A percentile compares a stretch with the other conserved stretches of the same genome.
Conservation (phyloP, 2,888 invertebrate genomes). For the Ecdyonurus torrentis region DNA sequence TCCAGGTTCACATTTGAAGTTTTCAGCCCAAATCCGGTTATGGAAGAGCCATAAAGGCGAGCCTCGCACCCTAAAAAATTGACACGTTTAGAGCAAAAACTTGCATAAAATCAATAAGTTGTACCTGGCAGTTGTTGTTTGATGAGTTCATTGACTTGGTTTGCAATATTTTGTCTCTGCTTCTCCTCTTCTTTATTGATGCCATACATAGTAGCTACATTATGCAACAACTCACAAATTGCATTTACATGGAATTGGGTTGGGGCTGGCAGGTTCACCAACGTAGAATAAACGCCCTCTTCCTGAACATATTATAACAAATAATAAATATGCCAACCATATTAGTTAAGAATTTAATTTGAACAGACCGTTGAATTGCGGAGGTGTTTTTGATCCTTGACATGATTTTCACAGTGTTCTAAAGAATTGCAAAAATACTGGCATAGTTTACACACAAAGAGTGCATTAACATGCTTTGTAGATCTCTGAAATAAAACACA, state of each 20-base stretch:
- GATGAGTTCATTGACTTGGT: slow-evolving; percentile 15
- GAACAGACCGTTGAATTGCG: neutral
- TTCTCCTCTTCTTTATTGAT: slow-evolving; percentile 19
- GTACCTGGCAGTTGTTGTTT: slow-evolving; percentile 3
- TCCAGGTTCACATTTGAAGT: slow-evolving; percentile 27
- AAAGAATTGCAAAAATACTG: slow-evolving; percentile 5
- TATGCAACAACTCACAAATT: slow-evolving; percentile 19
- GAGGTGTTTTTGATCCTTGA: neutral
- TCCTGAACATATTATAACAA: neutral
- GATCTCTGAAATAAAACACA: slow-evolving; percentile 5
- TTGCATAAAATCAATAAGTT: slow-evolving; percentile 1
- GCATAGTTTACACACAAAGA: slow-evolving; percentile 9
- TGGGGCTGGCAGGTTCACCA: slow-evolving; percentile 18
- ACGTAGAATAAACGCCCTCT: neutral
- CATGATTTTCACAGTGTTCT: slow-evolving; percentile 9
- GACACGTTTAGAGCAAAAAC: neutral
- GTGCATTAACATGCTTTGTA: slow-evolving; percentile 5
- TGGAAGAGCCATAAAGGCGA: slow-evolving; percentile 27
- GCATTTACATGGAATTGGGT: slow-evolving; percentile 19
- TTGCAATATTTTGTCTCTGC: slow-evolving; percentile 16
- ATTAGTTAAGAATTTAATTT: neutral
- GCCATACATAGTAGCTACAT: slow-evolving; percentile 18
- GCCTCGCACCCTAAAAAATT: slow-evolving; percentile 16
- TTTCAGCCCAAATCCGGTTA: slow-evolving; percentile 25
- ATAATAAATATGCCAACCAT: neutral